Evolutionary conservation across 53 echinoderm and acorn worm species (phyloP), one percentile per base, ranked within the genome.

Genomic region (Stichopus horrens): DNA sequence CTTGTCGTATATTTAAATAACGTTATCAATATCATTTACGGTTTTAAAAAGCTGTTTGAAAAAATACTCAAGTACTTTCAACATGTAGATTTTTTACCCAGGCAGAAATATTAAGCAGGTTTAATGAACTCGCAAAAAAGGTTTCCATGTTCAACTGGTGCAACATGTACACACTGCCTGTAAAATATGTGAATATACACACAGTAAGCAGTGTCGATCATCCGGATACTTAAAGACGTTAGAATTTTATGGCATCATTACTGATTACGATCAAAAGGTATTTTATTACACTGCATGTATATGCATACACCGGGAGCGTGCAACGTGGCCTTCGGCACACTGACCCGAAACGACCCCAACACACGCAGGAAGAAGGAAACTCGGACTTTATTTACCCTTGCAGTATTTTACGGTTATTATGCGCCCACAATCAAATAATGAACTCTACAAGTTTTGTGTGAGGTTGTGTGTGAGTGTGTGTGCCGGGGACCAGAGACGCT

Each of bases 361-460:
- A 53, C 37, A 37, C 37, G 37, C 54, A 79, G 79, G 79, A 79
- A 79, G 54, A 9, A 79, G 79, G 79, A 79, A 79, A 56, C 54
- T 55, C 19, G 18, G 21, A 56, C 79, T 79, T 79, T 79, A 79
- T 79, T 79, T 79, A 79, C 54, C 19, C 54, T 23, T n/a, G 21
- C 19, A 16, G 56, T 79, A 79, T 79, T 79, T 79, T 79, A 79
- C 54, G 54, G 79, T 55, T 79, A 79, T 79, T 79, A 54, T 14
- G 19, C 9, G 51, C 10, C 54, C 53, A 54, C 55, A n/a, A 11
- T 79, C 71, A 18, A 71, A 71, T 20, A 71, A 71, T 71, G 19
- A n/a, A 18, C 71, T 71, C 16, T 37, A 37, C 37, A 37, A 37
- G 37, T 37, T 37, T 37, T 37, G 37, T 37, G 37, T 37, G 37